Base-by-base conservation (phyloP, 2,113 vertebrate genomes). In the Corythaeola cristata region DNA sequence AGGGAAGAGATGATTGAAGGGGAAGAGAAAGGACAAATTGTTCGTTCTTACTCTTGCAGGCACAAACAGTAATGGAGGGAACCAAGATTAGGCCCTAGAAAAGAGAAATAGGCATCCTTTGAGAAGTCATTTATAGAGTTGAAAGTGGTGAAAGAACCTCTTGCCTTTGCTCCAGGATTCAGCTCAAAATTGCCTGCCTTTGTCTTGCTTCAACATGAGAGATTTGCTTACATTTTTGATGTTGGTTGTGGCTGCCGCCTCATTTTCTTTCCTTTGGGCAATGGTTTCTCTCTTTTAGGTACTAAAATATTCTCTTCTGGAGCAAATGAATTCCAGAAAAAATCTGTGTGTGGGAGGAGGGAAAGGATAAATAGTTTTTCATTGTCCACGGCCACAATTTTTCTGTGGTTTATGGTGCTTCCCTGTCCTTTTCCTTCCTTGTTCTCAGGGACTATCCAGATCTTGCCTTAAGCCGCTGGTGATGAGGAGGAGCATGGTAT, bases 111-210 rank as follows among this genome's bases (percentile, higher is more conserved):
- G 28, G 17, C 63, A 80, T 84, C 53, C 58, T 66, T 79, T 88
- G 20, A 83, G 69, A 84, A 94, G 63, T 55, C 17, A 1, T 89
- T 93, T 74, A 33, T 73, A 85, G 81, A 83, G n/a, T 6, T 91
- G 78, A 77, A 88, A 44, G 88, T 93, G 90, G 71, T 83, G 41
- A 85, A 96, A 47, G 78, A 85, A 59, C 82, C 37, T 77, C 71
- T 88, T 90, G 59, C 74, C 32, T 83, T 78, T 94, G 75, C 85
- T 88, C n/a, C 81, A 67, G 63, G 55, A 90, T 90, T 94, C 84
- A 78, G 60, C 66, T 95, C 81, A 66, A 90, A 96, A 91, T 93
- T 86, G 55, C 74, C 50, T 60, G 10, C 13, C 22, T 91, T 86
- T 86, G 52, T 84, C 88, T 88, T 86, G 20, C 50, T 90, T 74